A percentile compares a stretch with the other conserved stretches of the same genome.
phyloP scores from a whole-genome alignment of 2,113 vertebrate species.

The Thermophis baileyi region DNA sequence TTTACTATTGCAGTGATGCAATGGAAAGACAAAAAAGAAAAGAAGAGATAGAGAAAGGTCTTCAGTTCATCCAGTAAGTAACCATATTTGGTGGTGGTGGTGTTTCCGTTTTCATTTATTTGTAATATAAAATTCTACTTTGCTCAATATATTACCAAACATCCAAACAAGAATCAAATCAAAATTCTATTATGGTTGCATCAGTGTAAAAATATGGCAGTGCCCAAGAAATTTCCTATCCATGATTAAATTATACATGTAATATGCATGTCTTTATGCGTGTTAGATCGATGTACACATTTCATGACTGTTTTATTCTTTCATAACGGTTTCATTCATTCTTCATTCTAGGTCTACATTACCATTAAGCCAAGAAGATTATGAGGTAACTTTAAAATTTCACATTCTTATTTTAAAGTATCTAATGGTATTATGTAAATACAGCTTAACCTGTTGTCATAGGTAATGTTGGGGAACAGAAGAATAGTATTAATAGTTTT shows the following conservation, averaged over 20 bases:
- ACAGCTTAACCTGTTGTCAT: conserved; percentile 19
- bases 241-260: neutral
- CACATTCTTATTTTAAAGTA: conserved; percentile 12
- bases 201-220: neutral
- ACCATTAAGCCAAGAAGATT: conserved; percentile 81
- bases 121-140: neutral
- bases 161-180: neutral
- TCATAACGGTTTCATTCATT: conserved; percentile 42
- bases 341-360: conserved; percentile 79
- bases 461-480: neutral
- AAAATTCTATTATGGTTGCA: neutral
- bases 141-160: neutral
- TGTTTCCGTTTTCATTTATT: neutral
- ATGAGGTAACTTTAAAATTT: conserved; percentile 77
- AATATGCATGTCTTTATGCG: neutral
- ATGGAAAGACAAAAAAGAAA: conserved; percentile 83
- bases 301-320: conserved; percentile 35
- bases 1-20: conserved; percentile 61
- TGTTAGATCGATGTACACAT: neutral
- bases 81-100: neutral
- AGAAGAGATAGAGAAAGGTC: conserved; percentile 85
- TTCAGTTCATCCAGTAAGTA: conserved; percentile 91
- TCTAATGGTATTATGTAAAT: conserved; percentile 1
- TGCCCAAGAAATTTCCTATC: neutral
- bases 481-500: neutral